These are phyloP conservation scores for Sebastes cheni DNA, from an alignment of 2,797 vertebrate species.

Conservation along the genomic window DNA sequence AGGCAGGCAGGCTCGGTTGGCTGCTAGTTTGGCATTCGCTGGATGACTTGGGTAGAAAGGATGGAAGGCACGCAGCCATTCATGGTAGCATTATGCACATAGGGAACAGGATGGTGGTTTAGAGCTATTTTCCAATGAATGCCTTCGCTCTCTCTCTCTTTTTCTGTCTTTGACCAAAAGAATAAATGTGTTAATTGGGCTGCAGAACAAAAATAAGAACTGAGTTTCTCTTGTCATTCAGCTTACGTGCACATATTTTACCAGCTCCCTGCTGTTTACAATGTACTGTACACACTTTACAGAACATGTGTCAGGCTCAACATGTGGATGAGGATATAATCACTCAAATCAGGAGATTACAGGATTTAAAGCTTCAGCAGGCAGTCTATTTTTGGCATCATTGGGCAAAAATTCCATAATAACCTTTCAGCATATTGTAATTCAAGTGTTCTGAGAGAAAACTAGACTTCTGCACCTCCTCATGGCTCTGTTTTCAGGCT, in stretches of 20 bases:
- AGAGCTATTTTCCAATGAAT: constrained; percentile 42
- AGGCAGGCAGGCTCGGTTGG: constrained; percentile 54
- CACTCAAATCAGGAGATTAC: neutral
- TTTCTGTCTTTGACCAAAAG: constrained; percentile 22
- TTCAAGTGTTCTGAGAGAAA: no score
- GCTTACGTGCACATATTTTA: neutral
- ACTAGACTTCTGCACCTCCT: no score
- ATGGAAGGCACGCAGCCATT: constrained; percentile 73
- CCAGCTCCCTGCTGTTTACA: neutral
- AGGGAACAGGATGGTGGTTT: constrained; percentile 41
- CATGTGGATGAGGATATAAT: neutral
- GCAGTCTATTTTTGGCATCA: no score
- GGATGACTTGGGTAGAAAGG: constrained; percentile 65
- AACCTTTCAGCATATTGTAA: no score
- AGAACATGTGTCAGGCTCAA: constrained; percentile 9
- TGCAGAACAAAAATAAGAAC: constrained; percentile 7
- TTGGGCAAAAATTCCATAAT: no score
- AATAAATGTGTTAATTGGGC: constrained; percentile 43
- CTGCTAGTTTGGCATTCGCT: constrained; percentile 71
- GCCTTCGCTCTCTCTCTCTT: neutral
- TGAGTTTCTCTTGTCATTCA: neutral
- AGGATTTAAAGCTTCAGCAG: neutral
- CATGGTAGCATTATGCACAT: constrained; percentile 67
- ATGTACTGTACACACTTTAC: neutral
- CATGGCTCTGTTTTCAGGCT: no score